Percentiles rank a stretch among this genome's conserved stretches.
Evolutionary conservation across 2,113 vertebrate genomes (phyloP).

Genomic region (Phalacrocorax pelagicus): DNA sequence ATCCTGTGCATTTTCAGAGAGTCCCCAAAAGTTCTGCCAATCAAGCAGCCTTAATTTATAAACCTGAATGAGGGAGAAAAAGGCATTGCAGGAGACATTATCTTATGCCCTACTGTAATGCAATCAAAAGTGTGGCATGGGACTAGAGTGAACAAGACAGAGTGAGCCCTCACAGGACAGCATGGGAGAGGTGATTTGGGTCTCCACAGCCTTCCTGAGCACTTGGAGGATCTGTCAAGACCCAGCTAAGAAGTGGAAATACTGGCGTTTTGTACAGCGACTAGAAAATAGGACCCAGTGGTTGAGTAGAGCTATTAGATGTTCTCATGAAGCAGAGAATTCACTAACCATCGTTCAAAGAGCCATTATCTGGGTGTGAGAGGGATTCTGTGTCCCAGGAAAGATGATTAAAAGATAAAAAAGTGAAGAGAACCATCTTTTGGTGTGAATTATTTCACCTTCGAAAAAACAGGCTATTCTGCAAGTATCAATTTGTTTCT

Average conservation of each 20-base stretch:
- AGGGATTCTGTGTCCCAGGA: neutral
- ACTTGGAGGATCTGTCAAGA: neutral
- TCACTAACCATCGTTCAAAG: neutral
- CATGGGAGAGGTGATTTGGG: neutral
- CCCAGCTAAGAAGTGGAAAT: neutral
- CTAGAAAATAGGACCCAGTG: neutral
- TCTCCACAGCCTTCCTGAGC: neutral
- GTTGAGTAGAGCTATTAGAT: neutral
- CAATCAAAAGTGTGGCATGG: neutral
- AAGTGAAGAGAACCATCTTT: neutral
- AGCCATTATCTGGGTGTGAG: neutral
- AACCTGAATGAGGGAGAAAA: neutral
- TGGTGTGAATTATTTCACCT: neutral
- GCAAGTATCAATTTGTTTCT: neutral
- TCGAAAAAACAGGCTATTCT: neutral
- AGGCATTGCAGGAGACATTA: neutral
- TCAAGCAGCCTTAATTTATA: neutral
- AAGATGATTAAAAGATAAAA: neutral
- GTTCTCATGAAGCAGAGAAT: neutral
- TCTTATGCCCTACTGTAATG: neutral
- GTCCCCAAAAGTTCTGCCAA: neutral
- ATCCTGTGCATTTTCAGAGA: neutral
- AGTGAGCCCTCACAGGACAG: neutral
- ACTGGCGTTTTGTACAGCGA: neutral
- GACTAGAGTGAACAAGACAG: neutral